Evolutionary conservation across 2,888 invertebrate species (phyloP), one percentile per base, ranked within the genome.

Genomic region (Margaritifera margaritifera): DNA sequence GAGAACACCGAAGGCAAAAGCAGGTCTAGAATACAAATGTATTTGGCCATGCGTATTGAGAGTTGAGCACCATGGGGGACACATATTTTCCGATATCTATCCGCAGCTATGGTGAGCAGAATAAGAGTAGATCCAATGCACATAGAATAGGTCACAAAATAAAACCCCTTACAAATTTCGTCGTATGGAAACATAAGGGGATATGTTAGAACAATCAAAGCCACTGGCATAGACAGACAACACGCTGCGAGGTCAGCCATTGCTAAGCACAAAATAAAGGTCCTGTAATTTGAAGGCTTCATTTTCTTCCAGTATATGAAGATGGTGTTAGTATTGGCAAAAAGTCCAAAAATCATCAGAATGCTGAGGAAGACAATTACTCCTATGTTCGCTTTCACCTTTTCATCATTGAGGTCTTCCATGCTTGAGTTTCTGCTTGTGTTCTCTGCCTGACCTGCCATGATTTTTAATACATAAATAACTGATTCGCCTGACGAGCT

Each of bases 51-150:
- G 42, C 15, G 42, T 2, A 42, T 2, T 42, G 42, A 15, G 42
- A 42, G 11, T n/a, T 70, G 70, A 27, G 27, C 55, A 51, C 73
- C 71, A 11, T 80, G 63, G 3, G 81, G 83, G 24, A 66, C 70
- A 27, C 83, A 79, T 19, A 83, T 71, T 57, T 80, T 80, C 59
- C 71, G 58, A 66, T 73, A 80, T 15, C 83, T 62, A 51, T 80
- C 80, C 19, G 74, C 62, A 11, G 79, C 75, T 56, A 80, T 77
- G 6, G 76, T 71, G 5, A 80, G 69, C n/a, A 80, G 64, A 27
- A 71, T 71, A 19, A 79, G 50, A 5, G 75, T 74, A 2, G 78
- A 77, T 18, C 66, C 70, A 25, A 72, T 62, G 4, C 74, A 70
- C 15, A 68, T 50, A 53, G 71, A 71, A 50, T 68, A 66, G 24